Percentiles rank a stretch among this genome's conserved stretches.
Conservation (phyloP, 2,113 vertebrate genomes). For the Octodon degus region DNA sequence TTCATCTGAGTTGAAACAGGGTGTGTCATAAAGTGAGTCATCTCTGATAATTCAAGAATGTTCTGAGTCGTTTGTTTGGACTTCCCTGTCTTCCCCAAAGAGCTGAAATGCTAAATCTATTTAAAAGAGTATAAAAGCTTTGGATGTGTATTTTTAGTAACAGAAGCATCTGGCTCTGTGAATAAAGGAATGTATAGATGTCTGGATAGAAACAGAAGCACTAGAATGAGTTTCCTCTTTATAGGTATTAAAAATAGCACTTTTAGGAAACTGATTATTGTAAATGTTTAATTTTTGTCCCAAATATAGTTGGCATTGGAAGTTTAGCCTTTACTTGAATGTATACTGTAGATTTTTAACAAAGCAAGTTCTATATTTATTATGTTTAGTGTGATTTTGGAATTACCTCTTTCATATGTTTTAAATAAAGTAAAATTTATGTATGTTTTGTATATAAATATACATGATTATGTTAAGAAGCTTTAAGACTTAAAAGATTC, state of each 20-base stretch:
- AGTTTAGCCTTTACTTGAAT: slow-evolving; percentile 88
- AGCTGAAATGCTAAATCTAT: slow-evolving; percentile 78
- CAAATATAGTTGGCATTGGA: slow-evolving; percentile 82
- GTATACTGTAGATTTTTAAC: slow-evolving; percentile 89
- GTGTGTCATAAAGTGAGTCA: slow-evolving; percentile 80
- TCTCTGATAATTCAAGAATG: slow-evolving; percentile 77
- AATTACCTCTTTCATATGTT: slow-evolving; percentile 89
- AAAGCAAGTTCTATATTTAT: slow-evolving; percentile 90
- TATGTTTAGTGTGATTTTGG: slow-evolving; percentile 86
- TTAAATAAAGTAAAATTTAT: slow-evolving; percentile 86
- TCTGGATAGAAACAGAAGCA: slow-evolving; percentile 77
- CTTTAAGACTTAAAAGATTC: slow-evolving; percentile 80
- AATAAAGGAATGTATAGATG: slow-evolving; percentile 82
- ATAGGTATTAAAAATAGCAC: slow-evolving; percentile 85
- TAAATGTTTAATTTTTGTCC: slow-evolving; percentile 82
- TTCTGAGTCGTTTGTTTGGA: slow-evolving; percentile 80
- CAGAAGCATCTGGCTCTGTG: slow-evolving; percentile 82
- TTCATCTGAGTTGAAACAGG: slow-evolving; percentile 77
- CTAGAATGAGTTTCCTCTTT: slow-evolving; percentile 79
- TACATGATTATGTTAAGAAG: slow-evolving; percentile 84
- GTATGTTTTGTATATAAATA: slow-evolving; percentile 88
- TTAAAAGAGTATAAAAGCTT: slow-evolving; percentile 81
- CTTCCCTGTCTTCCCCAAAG: slow-evolving; percentile 80
- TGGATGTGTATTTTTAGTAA: slow-evolving; percentile 86
- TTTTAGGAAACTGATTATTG: slow-evolving; percentile 86